Percentiles rank a stretch among this genome's conserved stretches.
Conservation (phyloP, 2,797 vertebrate species). For the Aeoliscus strigatus region DNA sequence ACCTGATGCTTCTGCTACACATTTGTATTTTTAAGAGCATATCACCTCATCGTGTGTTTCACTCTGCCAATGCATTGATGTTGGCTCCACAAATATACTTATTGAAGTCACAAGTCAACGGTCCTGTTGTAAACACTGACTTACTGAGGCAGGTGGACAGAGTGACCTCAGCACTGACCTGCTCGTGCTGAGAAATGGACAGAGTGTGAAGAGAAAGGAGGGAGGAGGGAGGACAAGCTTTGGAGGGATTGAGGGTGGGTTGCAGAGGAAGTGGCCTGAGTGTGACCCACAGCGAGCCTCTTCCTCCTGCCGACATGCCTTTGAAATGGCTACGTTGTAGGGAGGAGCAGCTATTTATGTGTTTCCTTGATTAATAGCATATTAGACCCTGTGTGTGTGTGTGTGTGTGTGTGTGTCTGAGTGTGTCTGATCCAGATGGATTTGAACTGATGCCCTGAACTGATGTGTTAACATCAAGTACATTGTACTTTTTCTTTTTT, state of each 20-base stretch:
- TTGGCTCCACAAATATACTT: no score
- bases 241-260: slow-evolving; percentile 38
- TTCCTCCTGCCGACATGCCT: slow-evolving; percentile 43
- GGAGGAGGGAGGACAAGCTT: slow-evolving; percentile 27
- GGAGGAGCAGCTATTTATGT: slow-evolving; percentile 55
- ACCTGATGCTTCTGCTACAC: neutral
- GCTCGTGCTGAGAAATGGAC: slow-evolving; percentile 19
- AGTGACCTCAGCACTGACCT: slow-evolving; percentile 19
- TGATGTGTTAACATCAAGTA: no score
- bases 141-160: slow-evolving; percentile 10
- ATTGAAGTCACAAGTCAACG: neutral
- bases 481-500: no score
- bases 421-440: slow-evolving; percentile 10
- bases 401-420: slow-evolving; percentile 20
- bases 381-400: slow-evolving; percentile 25
- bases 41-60: no score
- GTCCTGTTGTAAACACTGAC: slow-evolving; percentile 3
- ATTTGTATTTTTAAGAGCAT: no score
- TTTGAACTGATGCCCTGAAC: no score
- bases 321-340: slow-evolving; percentile 56
- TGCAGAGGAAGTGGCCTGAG: slow-evolving; percentile 64
- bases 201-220: slow-evolving; percentile 39
- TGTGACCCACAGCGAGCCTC: slow-evolving; percentile 50
- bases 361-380: slow-evolving; percentile 49
- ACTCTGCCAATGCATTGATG: no score